These are phyloP conservation scores for Melieria omissa DNA, from an alignment of 2,888 invertebrate species.

Conservation along the genomic window DNA sequence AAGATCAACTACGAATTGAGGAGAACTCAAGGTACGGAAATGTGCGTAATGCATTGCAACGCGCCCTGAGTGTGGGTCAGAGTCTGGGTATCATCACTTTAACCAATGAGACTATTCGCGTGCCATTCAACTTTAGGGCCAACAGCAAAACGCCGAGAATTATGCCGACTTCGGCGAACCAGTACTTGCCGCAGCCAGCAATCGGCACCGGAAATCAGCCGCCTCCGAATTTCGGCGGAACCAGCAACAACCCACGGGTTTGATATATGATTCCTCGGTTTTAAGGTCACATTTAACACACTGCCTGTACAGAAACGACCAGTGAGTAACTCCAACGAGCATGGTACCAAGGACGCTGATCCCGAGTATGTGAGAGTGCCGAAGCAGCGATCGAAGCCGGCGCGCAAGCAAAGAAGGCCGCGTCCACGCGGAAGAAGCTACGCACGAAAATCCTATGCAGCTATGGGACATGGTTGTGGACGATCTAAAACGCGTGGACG, in stretches of 20 bases:
- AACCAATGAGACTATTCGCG: slow-evolving; percentile 37
- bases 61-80: slow-evolving; percentile 40
- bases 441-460: background rate
- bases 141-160: slow-evolving; percentile 11
- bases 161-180: background rate
- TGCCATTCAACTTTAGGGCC: slow-evolving; percentile 40
- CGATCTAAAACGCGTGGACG: background rate
- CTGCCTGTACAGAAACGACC: background rate
- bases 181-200: slow-evolving; percentile 8
- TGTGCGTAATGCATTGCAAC: slow-evolving; percentile 29
- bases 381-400: background rate
- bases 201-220: slow-evolving; percentile 12
- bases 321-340: background rate
- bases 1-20: slow-evolving; percentile 31
- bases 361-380: slow-evolving; percentile 12
- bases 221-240: background rate
- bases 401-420: slow-evolving; percentile 1
- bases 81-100: slow-evolving; percentile 43
- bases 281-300: too few species aligned
- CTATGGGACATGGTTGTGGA: background rate
- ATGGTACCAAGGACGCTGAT: background rate
- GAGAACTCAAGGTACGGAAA: slow-evolving; percentile 24
- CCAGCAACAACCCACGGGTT: background rate
- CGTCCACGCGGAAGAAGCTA: slow-evolving; percentile 20
- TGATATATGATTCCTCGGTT: background rate